phyloP scores from a whole-genome alignment of 1,140 invertebrate genomes.

The Asbolus verrucosus region DNA sequence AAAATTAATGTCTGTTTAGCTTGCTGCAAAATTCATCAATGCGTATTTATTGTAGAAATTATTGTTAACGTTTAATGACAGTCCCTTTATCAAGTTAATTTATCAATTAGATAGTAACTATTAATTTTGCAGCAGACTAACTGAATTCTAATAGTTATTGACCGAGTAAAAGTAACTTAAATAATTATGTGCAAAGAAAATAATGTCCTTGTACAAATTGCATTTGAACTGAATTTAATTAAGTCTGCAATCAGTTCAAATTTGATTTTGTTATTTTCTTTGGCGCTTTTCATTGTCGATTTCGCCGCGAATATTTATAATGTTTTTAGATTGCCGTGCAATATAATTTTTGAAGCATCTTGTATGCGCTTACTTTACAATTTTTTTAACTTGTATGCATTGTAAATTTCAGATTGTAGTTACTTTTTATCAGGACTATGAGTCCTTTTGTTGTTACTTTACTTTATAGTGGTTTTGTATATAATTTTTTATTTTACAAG shows the following conservation, averaged over 20 bases:
- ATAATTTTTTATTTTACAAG: constrained; percentile 44
- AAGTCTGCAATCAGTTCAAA: constrained; percentile 3
- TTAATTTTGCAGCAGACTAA: constrained; percentile 16
- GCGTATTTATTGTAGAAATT: constrained; percentile 16
- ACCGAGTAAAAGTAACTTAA: too few relatives aligned
- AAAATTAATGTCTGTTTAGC: constrained; percentile 2
- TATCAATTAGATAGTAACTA: not conserved
- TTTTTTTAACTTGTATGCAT: constrained; percentile 39
- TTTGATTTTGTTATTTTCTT: constrained; percentile 16
- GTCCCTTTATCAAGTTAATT: constrained; percentile 22
- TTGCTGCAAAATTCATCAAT: constrained; percentile 2
- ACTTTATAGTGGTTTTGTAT: constrained; percentile 46
- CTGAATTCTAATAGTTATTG: too few relatives aligned
- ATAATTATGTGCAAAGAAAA: not conserved
- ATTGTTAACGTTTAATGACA: constrained; percentile 9
- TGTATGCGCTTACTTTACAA: constrained; percentile 37
- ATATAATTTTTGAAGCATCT: constrained; percentile 44
- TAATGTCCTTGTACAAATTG: not conserved
- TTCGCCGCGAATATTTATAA: constrained; percentile 18
- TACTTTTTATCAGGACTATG: constrained; percentile 40
- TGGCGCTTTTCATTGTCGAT: not conserved
- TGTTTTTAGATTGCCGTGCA: constrained; percentile 48
- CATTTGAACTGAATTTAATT: too few relatives aligned
- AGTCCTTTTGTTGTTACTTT: constrained; percentile 38
- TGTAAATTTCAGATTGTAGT: constrained; percentile 38